Evolutionary conservation across 2,113 vertebrate species (phyloP).

Genomic region (Megaceryle maxima): DNA sequence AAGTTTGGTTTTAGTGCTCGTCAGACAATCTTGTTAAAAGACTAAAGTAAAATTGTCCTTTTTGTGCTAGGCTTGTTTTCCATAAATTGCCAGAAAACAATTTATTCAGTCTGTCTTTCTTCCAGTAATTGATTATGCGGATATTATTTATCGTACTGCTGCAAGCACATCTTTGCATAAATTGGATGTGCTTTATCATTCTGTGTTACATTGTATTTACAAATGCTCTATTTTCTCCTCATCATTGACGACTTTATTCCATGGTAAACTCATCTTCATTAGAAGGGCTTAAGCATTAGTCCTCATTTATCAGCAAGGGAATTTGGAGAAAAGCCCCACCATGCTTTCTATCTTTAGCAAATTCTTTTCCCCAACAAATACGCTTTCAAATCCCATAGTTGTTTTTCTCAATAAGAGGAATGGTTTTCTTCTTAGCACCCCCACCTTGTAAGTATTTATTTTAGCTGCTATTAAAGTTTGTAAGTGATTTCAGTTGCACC

Average conservation of each 20-base stretch:
- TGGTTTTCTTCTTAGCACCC: neutral
- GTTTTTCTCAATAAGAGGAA: neutral
- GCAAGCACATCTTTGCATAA: slow-evolving; percentile 70
- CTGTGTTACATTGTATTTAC: slow-evolving; percentile 64
- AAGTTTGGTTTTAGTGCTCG: slow-evolving; percentile 43
- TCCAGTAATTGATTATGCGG: slow-evolving; percentile 70
- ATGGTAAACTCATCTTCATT: slow-evolving; percentile 70
- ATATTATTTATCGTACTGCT: slow-evolving; percentile 71
- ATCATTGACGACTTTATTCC: slow-evolving; percentile 66
- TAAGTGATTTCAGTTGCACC: slow-evolving; percentile 6
- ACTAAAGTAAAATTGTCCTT: slow-evolving; percentile 52
- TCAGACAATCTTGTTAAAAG: slow-evolving; percentile 55
- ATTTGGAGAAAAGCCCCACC: slow-evolving; percentile 48
- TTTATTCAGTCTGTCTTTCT: slow-evolving; percentile 68
- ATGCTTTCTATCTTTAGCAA: slow-evolving; percentile 41
- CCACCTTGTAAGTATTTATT: neutral
- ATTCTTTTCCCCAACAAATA: slow-evolving; percentile 36
- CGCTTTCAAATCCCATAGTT: slow-evolving; percentile 24
- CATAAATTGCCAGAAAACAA: slow-evolving; percentile 65
- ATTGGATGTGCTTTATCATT: slow-evolving; percentile 69
- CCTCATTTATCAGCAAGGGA: slow-evolving; percentile 58
- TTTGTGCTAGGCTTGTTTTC: slow-evolving; percentile 56
- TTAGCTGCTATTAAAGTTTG: neutral
- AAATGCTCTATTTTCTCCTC: slow-evolving; percentile 70
- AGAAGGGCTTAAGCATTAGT: slow-evolving; percentile 53